A percentile compares a stretch with the other conserved stretches of the same genome.
phyloP scores from a whole-genome alignment of 1,140 invertebrate genomes.

The Rhagoletis zephyria region DNA sequence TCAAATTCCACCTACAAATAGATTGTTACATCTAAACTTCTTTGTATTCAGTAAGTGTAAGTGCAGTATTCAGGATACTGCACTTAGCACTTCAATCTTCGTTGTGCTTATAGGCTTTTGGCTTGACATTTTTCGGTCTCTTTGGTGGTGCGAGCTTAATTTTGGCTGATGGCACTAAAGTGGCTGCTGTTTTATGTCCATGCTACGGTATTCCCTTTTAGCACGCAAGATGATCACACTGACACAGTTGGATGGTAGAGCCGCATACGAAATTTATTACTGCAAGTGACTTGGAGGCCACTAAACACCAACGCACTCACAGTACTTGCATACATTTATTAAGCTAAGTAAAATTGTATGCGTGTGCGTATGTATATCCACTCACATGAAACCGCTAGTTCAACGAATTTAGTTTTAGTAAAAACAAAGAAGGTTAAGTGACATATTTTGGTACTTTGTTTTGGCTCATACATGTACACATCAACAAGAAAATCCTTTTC shows the following conservation, averaged over 20 bases:
- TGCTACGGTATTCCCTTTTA: not conserved
- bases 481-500: not conserved
- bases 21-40: too few relatives aligned
- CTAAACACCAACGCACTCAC: not conserved
- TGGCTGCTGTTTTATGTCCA: not conserved
- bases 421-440: not conserved
- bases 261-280: not conserved
- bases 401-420: not conserved
- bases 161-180: constrained; percentile 30
- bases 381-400: not conserved
- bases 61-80: too few relatives aligned
- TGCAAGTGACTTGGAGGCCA: not conserved
- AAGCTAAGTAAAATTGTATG: not conserved
- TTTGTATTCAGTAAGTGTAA: too few relatives aligned
- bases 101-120: not conserved
- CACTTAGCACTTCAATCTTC: not conserved
- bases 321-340: not conserved
- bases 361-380: not conserved
- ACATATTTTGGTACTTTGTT: constrained; percentile 28
- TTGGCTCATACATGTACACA: not conserved
- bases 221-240: not conserved
- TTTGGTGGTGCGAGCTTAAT: not conserved
- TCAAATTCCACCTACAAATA: too few relatives aligned
- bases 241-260: not conserved
- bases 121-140: not conserved